phyloP scores from a whole-genome alignment of 2,113 vertebrate species.

The Aythya baeri region DNA sequence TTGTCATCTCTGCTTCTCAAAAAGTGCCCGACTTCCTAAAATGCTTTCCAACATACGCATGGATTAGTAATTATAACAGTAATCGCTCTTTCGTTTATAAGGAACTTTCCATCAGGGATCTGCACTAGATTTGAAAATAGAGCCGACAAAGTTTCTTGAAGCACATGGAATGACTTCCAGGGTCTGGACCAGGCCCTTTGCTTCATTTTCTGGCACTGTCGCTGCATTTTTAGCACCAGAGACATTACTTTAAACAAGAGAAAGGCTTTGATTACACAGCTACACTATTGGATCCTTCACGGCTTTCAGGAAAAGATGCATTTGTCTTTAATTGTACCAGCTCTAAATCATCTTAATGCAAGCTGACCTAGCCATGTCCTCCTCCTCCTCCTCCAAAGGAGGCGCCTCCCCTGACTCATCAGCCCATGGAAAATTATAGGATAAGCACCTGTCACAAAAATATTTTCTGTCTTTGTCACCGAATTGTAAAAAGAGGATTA shows the following conservation, averaged over 20 bases:
- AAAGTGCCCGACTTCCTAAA: constrained; percentile 16
- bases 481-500: constrained; percentile 24
- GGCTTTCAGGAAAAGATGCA: background rate
- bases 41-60: background rate
- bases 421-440: constrained; percentile 41
- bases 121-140: background rate
- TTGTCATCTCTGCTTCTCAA: constrained; percentile 18
- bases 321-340: constrained; percentile 48
- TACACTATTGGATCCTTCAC: background rate
- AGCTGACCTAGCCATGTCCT: constrained; percentile 6
- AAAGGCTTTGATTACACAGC: background rate
- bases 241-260: background rate
- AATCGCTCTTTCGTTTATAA: constrained; percentile 31
- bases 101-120: background rate
- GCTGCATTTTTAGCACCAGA: background rate
- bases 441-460: constrained; percentile 39
- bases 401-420: constrained; percentile 20
- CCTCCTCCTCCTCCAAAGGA: constrained; percentile 30
- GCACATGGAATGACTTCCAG: background rate
- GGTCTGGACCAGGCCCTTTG: background rate
- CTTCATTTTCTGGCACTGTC: background rate
- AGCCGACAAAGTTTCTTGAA: background rate
- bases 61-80: background rate
- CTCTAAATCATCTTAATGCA: constrained; percentile 22
- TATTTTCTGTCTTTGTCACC: constrained; percentile 33